These are phyloP conservation scores for Oreonectes daqikongensis DNA, from an alignment of 2,797 vertebrate genomes.

Conservation along the genomic window DNA sequence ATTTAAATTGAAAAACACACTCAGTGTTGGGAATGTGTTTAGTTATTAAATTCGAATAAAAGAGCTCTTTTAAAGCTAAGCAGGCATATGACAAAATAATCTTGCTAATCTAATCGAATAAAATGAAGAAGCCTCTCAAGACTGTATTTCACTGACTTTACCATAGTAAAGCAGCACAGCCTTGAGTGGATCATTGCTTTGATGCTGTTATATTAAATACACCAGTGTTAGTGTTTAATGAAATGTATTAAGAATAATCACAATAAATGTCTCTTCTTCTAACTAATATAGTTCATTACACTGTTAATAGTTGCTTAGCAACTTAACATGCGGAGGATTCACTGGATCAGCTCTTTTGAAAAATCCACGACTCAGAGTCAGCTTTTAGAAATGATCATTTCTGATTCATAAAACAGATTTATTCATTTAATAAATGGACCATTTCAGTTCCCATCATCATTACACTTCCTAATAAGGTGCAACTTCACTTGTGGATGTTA, in stretches of 20 bases:
- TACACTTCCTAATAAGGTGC: not conserved
- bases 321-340: not conserved
- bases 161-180: not conserved
- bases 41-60: not conserved
- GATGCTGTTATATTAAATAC: not conserved
- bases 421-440: not conserved
- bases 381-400: not conserved
- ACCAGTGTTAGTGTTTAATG: not conserved
- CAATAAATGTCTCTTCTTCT: not conserved
- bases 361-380: not conserved
- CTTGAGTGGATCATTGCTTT: not conserved
- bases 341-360: not conserved
- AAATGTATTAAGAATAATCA: constrained; percentile 2
- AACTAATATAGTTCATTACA: not conserved
- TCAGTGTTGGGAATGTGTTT: not conserved
- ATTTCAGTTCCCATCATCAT: not conserved
- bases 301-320: not conserved
- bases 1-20: no score
- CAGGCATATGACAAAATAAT: not conserved
- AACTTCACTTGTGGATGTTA: not conserved
- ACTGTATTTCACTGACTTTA: not conserved
- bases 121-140: not conserved
- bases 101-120: not conserved
- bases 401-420: not conserved
- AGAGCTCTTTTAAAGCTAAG: not conserved